These are phyloP conservation scores for Zaprionus taronus DNA, from an alignment of 1,140 invertebrate species.

Conservation along the genomic window DNA sequence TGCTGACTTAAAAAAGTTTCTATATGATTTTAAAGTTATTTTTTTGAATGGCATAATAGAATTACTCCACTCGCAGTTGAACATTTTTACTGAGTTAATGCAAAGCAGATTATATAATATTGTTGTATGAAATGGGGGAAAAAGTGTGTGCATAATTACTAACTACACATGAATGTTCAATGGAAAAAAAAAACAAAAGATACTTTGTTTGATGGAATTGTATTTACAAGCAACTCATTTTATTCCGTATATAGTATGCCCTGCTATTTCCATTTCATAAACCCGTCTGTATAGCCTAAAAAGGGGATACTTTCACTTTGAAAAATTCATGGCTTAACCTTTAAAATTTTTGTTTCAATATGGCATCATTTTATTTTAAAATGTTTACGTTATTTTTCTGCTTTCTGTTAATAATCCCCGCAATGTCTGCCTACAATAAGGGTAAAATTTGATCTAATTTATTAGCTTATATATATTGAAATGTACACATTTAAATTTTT, in stretches of 20 bases:
- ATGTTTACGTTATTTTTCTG: not conserved
- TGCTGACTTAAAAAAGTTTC: not conserved
- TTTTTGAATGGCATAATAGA: not conserved
- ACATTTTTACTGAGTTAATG: too few relatives aligned
- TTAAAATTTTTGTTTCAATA: not conserved
- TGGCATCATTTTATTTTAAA: not conserved
- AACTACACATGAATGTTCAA: too few relatives aligned
- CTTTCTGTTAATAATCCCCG: not conserved
- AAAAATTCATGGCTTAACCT: not conserved
- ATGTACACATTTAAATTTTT: not conserved
- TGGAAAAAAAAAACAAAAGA: too few relatives aligned
- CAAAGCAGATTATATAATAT: too few relatives aligned
- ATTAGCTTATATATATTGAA: too few relatives aligned
- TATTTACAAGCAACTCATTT: too few relatives aligned
- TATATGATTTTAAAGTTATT: not conserved
- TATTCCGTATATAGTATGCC: too few relatives aligned
- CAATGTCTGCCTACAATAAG: constrained; percentile 14
- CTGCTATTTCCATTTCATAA: too few relatives aligned
- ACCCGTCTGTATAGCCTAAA: too few relatives aligned
- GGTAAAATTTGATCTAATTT: constrained; percentile 21
- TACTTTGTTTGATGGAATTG: too few relatives aligned
- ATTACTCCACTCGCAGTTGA: not conserved
- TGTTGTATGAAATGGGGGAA: too few relatives aligned
- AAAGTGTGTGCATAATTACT: too few relatives aligned
- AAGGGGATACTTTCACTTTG: not conserved